Conservation (phyloP, 2,888 invertebrate species). For the Eilema griseolum region DNA sequence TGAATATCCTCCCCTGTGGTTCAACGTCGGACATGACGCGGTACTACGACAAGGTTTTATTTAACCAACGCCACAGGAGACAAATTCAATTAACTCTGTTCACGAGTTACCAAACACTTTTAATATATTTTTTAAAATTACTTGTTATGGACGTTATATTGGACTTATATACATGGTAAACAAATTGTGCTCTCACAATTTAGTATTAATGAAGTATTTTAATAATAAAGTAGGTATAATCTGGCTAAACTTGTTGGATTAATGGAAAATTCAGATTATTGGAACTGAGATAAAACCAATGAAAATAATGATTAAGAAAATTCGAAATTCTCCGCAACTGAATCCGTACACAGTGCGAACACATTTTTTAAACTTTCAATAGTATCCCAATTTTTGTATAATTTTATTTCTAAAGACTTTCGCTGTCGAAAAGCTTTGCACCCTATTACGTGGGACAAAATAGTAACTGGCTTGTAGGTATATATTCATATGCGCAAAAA, state of each 20-base stretch:
- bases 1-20: slow-evolving; percentile 50
- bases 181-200: neutral
- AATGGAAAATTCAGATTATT: neutral
- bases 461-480: too few relatives aligned
- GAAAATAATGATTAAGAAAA: too few relatives aligned
- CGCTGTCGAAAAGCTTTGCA: too few relatives aligned
- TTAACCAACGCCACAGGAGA: slow-evolving; percentile 43
- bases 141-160: too few relatives aligned
- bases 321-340: too few relatives aligned
- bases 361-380: too few relatives aligned
- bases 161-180: neutral
- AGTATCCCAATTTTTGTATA: too few relatives aligned
- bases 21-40: slow-evolving; percentile 34
- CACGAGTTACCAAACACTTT: slow-evolving; percentile 22
- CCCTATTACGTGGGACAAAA: too few relatives aligned
- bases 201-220: slow-evolving; percentile 5
- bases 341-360: too few relatives aligned
- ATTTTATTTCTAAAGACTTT: too few relatives aligned
- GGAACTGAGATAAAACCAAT: too few relatives aligned
- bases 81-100: slow-evolving; percentile 47
- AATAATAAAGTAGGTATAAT: neutral
- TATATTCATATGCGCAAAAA: too few relatives aligned
- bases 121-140: slow-evolving; percentile 11
- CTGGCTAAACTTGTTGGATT: neutral
- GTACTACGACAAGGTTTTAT: slow-evolving; percentile 48